Evolutionary conservation across 2,113 vertebrate species (phyloP).

Genomic region (Passer domesticus): DNA sequence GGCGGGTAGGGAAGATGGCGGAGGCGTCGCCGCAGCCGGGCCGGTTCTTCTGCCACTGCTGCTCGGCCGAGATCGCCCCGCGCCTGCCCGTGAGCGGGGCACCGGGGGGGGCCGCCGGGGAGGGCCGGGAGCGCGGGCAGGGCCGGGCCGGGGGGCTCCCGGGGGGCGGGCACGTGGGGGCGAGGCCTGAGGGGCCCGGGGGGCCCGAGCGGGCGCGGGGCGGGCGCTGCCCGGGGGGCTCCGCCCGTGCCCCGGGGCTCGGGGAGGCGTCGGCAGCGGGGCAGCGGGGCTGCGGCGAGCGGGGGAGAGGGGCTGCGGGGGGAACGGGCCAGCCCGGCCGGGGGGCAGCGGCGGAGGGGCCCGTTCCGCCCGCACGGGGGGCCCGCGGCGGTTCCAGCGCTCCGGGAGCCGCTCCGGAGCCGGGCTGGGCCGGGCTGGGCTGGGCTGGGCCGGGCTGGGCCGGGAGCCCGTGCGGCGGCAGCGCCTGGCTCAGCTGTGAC

Average conservation of each 20-base stretch:
- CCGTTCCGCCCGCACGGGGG: background rate
- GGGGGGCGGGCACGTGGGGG: background rate
- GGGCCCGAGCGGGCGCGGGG: background rate
- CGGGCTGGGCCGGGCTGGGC: background rate
- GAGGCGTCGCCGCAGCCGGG: conserved; percentile 87
- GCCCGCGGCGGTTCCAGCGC: background rate
- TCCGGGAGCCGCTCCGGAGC: too few species aligned
- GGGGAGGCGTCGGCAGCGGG: background rate
- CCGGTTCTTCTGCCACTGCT: conserved; percentile 92
- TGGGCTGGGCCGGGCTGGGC: background rate
- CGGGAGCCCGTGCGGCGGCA: background rate
- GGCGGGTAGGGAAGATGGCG: conserved; percentile 81
- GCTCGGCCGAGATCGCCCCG: conserved; percentile 80
- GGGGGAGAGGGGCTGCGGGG: background rate
- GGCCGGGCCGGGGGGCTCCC: too few species aligned
- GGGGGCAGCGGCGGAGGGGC: background rate
- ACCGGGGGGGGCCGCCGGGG: background rate
- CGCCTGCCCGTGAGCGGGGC: conserved; percentile 75
- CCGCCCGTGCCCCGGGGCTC: background rate
- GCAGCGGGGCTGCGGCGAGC: background rate
- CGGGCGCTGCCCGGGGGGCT: background rate
- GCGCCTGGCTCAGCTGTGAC: background rate
- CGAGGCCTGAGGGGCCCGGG: background rate
- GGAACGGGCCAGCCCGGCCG: background rate
- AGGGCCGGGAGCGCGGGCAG: background rate